Evolutionary conservation across 2,113 vertebrate genomes (phyloP), one percentile per base, ranked within the genome.

Genomic region (Axis porcinus): DNA sequence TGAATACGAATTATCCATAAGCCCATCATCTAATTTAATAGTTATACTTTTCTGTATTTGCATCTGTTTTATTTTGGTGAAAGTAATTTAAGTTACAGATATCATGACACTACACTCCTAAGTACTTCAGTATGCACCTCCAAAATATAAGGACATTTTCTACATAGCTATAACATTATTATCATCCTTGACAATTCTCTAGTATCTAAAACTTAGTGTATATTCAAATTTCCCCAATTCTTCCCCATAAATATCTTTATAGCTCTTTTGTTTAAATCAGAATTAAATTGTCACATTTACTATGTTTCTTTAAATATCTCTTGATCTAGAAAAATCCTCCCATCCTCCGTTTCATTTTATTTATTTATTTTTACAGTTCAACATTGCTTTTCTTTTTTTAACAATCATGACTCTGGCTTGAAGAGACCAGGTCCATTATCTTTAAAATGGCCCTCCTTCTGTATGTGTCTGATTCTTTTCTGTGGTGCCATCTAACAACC

Each of bases 321-420:
- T 95, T 93, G 93, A 91, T 82, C 55, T 91, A 91, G 88, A 94
- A 90, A 89, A 87, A 23, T 62, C 40, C 16, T 58, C 67, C 54
- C 4, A 23, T 40, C 19, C 67, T 40, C 67, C 0, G 0, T 76
- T 40, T 43, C 45, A 9, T 60, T 86, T 54, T 89, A 70, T 70
- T 70, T 11, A 21, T 36, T 70, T 40, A 40, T 86, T 58, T 78
- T 89, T 62, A 5, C 47, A 70, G 12, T 78, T 17, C 40, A 81
- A 45, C 36, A 57, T 57, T 50, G 19, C 16, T 54, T 47, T 67
- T 28, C 45, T 47, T 67, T 70, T 47, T 47, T n/a, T 28, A 89
- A 23, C n/a, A 93, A 50, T 74, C 40, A 13, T 89, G 19, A 28
- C 52, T 52, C 50, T 90, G 86, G 13, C 15, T 91, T 86, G 55